phyloP scores from a whole-genome alignment of 1,140 invertebrate genomes.

The Apocrypta bakeri region DNA sequence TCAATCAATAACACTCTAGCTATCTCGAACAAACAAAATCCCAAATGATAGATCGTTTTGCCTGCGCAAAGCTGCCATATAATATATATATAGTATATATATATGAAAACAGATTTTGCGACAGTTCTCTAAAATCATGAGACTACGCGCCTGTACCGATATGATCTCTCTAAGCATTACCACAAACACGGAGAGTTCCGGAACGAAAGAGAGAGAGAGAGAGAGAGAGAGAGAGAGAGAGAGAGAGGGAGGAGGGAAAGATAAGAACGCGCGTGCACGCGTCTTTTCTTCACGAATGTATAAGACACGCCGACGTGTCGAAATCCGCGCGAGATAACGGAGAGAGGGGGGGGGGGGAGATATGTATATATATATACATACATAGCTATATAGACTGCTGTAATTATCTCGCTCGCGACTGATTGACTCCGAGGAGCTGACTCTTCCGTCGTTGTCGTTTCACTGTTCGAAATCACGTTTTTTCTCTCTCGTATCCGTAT shows the following conservation, averaged over 20 bases:
- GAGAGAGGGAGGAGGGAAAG: not conserved
- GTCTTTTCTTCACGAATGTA: slow-evolving; percentile 17
- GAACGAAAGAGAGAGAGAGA: not conserved
- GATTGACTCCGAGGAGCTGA: slow-evolving; percentile 35
- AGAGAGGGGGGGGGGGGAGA: too few relatives aligned
- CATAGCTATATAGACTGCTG: too few relatives aligned
- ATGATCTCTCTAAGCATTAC: not conserved
- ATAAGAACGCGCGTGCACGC: slow-evolving; percentile 16
- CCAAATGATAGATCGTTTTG: not conserved
- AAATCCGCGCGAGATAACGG: slow-evolving; percentile 32
- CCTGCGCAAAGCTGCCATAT: too few relatives aligned
- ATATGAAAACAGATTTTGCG: too few relatives aligned
- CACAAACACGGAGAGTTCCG: not conserved
- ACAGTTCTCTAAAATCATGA: slow-evolving; percentile 16
- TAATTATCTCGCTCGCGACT: not conserved
- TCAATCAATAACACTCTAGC: not conserved
- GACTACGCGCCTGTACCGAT: not conserved
- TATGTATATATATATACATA: too few relatives aligned
- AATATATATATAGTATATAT: too few relatives aligned
- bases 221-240: not conserved
- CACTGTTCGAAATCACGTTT: not conserved
- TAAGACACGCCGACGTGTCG: not conserved
- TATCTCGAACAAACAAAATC: not conserved
- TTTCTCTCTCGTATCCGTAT: not conserved
- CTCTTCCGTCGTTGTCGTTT: slow-evolving; percentile 10